Percentiles rank a stretch among this genome's conserved stretches.
phyloP scores from a whole-genome alignment of 53 echinoderm and acorn worm species.

The Antedon mediterranea region DNA sequence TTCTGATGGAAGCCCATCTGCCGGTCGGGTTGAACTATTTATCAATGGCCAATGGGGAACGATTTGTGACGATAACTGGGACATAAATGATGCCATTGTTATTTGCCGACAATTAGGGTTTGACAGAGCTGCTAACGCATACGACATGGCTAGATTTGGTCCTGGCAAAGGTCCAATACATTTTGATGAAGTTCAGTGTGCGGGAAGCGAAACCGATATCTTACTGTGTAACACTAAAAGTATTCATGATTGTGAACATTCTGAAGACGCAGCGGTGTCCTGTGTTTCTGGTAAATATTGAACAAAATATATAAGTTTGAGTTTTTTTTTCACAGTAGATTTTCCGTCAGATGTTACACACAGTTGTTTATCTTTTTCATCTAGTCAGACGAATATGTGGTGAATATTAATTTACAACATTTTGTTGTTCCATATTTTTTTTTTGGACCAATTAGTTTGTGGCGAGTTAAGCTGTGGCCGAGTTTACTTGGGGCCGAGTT shows the following conservation, averaged over 20 bases:
- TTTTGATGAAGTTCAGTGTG: constrained; percentile 13
- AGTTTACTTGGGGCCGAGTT: no score
- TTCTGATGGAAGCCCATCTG: constrained; percentile 5
- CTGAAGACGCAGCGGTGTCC: constrained; percentile 17
- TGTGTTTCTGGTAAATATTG: not conserved
- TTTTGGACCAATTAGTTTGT: no score
- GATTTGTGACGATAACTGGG: constrained; percentile 23
- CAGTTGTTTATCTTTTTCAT: no score
- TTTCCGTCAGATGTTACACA: no score
- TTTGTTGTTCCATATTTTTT: no score
- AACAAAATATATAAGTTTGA: no score
- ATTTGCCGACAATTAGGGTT: constrained; percentile 21
- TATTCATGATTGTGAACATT: constrained; percentile 11
- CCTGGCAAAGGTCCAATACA: constrained; percentile 15
- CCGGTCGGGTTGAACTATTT: constrained; percentile 20
- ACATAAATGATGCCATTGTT: constrained; percentile 13
- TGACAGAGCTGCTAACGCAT: constrained; percentile 2
- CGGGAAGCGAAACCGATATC: constrained; percentile 15
- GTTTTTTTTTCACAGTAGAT: no score
- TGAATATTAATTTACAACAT: no score
- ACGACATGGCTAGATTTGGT: not conserved
- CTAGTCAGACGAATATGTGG: no score
- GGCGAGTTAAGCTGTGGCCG: no score
- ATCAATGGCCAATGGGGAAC: constrained; percentile 15
- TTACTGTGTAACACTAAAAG: not conserved